Evolutionary conservation across 2,888 invertebrate species (phyloP).

Genomic region (Coelopa pilipes): DNA sequence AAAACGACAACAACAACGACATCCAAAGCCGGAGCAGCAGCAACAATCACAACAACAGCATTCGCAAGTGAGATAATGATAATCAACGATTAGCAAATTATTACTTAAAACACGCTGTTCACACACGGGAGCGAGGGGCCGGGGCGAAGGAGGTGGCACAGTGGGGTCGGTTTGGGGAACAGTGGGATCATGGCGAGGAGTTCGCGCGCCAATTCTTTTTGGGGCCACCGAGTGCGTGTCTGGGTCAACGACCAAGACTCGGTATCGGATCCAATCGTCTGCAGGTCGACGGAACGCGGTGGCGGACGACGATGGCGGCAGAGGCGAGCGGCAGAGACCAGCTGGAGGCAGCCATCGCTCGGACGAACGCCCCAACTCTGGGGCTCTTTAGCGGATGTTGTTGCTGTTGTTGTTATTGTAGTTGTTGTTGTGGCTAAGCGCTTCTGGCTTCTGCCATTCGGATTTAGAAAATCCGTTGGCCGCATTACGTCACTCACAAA

Average conservation of each 20-base stretch:
- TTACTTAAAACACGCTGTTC: too few species aligned
- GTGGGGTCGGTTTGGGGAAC: too few species aligned
- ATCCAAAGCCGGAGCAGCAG: too few species aligned
- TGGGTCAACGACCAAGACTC: constrained; percentile 15
- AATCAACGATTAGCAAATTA: constrained; percentile 10
- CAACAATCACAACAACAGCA: constrained; percentile 13
- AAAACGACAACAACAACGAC: too few species aligned
- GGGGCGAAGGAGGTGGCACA: background rate
- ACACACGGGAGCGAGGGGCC: background rate
- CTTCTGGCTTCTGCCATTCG: constrained; percentile 27
- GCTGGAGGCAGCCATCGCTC: too few species aligned
- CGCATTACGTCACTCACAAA: constrained; percentile 51
- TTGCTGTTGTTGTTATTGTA: background rate
- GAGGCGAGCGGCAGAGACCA: too few species aligned
- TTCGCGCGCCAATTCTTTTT: background rate
- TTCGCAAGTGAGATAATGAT: constrained; percentile 1
- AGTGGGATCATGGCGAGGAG: background rate
- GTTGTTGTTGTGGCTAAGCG: constrained; percentile 33
- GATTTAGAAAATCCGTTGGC: constrained; percentile 45
- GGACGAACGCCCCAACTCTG: background rate
- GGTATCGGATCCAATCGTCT: too few species aligned
- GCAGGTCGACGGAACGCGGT: too few species aligned
- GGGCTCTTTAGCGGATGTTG: constrained; percentile 4
- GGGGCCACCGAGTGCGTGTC: background rate
- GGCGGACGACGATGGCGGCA: too few species aligned